Conservation (phyloP, 2,113 vertebrate species). For the Sterrhoptilus dennistouni region DNA sequence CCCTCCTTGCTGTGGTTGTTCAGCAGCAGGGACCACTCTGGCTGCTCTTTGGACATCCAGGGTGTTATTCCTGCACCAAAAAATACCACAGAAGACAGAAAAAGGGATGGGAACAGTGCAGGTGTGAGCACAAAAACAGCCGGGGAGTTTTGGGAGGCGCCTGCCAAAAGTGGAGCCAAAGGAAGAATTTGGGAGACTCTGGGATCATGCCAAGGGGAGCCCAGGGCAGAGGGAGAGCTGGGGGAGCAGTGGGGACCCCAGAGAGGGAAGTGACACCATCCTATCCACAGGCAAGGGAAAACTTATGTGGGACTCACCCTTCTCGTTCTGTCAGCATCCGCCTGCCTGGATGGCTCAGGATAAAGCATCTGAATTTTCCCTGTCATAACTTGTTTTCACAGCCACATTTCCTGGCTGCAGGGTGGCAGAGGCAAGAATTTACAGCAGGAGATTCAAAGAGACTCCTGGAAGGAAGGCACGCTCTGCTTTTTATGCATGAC, state of each 20-base stretch:
- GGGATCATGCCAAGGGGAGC: neutral
- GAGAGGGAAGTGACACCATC: neutral
- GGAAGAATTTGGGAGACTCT: neutral
- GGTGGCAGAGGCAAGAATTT: conserved; percentile 27
- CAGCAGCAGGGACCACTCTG: neutral
- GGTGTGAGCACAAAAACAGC: neutral
- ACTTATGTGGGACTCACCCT: neutral
- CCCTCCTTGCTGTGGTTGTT: neutral
- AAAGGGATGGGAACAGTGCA: neutral
- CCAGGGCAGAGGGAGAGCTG: neutral
- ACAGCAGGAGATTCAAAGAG: neutral
- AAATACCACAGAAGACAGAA: neutral
- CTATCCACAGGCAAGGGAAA: neutral
- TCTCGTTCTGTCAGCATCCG: neutral
- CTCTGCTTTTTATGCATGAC: conserved; percentile 6
- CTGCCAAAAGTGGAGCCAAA: neutral
- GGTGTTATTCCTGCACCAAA: neutral
- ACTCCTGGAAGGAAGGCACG: neutral
- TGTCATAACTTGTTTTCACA: conserved; percentile 52
- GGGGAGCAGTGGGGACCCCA: neutral
- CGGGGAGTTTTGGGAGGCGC: neutral
- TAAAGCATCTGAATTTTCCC: neutral
- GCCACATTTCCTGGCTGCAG: conserved; percentile 26
- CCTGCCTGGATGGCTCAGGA: neutral
- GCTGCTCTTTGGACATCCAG: neutral